Base-by-base conservation (phyloP, 2,113 vertebrate species). In the Mus pahari region DNA sequence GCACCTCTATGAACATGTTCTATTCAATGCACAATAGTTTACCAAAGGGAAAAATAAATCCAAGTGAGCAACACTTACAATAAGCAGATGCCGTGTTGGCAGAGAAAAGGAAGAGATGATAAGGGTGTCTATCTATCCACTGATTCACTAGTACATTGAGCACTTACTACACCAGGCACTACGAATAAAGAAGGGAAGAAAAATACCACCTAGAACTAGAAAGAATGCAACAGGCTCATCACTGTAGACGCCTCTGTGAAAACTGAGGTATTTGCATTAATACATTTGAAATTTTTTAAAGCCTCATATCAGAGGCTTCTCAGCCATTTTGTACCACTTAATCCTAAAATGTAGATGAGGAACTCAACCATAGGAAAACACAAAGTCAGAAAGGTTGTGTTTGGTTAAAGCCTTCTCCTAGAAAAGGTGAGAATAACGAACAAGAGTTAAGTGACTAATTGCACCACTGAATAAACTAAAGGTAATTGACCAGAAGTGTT, bases 341-440 rank as follows among this genome's bases (percentile, higher is more conserved):
- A 73, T 81, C 84, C 12, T 73, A 79, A 58, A 6, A 77, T 36
- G 84, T 0, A 93, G 5, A 75, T 70, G 45, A 83, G 48, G 1
- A 22, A 92, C 42, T 8, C 70, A 92, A 70, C 31, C 58, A 36
- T 28, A 62, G 75, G 36, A 94, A 31, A 81, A 81, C 16, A 28
- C n/a, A 73, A 86, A 94, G n/a, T 83, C 6, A 58, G 42, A 96
- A 70, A 53, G 7, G 20, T 39, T 83, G 48, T 50, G 1, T 53
- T 92, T 74, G 71, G 89, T 58, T 90, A 88, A 94, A 81, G 92
- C 31, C 10, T 12, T 66, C 92, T 82, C 7, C 24, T 60, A 74
- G 26, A 66, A 94, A 83, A 16, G 24, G 13, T 77, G 36, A 92
- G 20, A 84, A 64, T 1, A 77, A 90, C 0, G 74, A 26, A 73